A percentile compares a stretch with the other conserved stretches of the same genome.
These are phyloP conservation scores for Numenius arquata DNA, from an alignment of 2,113 vertebrate genomes.

Conservation along the genomic window DNA sequence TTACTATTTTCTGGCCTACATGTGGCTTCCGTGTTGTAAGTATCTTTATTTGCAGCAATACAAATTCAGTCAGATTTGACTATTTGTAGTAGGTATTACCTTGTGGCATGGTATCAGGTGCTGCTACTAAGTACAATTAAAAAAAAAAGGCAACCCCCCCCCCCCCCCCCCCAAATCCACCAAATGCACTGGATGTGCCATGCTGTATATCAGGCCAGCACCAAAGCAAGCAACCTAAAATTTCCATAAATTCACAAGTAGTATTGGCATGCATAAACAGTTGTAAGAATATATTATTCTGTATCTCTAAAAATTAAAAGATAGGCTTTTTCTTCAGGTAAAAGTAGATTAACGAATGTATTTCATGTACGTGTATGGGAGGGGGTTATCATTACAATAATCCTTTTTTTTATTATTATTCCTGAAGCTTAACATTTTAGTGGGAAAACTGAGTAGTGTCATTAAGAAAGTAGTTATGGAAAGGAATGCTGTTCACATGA, in stretches of 20 bases:
- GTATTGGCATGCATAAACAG: background rate
- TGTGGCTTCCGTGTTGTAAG: background rate
- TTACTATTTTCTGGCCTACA: background rate
- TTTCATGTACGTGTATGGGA: background rate
- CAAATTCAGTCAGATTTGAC: background rate
- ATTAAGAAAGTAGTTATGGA: background rate
- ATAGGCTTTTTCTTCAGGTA: background rate
- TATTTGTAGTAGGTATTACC: background rate
- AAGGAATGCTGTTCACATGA: background rate
- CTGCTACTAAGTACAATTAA: background rate
- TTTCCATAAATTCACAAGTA: background rate
- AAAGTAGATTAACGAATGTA: background rate
- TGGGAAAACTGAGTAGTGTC: background rate
- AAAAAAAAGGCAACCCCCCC: background rate
- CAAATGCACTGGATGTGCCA: background rate
- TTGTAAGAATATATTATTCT: background rate
- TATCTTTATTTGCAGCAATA: background rate
- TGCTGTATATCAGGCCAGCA: background rate
- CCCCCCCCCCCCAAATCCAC: too few species aligned
- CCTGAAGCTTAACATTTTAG: background rate
- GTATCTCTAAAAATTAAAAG: background rate
- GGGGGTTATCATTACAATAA: background rate
- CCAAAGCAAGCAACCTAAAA: background rate
- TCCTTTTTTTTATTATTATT: background rate
- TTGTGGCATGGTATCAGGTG: background rate